Conservation (phyloP, 2,113 vertebrate species). For the Gorilla gorilla region DNA sequence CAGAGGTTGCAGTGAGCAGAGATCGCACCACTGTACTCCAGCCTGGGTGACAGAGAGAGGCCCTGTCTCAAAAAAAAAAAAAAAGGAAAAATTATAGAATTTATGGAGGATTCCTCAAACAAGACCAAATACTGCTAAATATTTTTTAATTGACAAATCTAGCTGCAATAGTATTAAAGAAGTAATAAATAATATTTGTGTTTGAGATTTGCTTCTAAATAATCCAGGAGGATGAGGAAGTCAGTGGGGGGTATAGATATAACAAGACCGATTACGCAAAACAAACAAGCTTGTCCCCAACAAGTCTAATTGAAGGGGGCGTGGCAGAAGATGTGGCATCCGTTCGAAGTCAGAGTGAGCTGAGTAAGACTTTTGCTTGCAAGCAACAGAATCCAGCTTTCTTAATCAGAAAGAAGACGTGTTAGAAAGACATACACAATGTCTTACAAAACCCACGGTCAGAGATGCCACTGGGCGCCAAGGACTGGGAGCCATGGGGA, state of each 20-base stretch:
- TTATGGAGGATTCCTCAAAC: background rate
- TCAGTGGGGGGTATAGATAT: background rate
- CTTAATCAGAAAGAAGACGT: background rate
- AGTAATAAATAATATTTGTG: background rate
- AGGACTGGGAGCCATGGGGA: background rate
- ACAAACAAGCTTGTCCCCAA: background rate
- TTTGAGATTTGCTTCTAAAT: background rate
- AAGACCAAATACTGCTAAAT: background rate
- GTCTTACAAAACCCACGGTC: background rate
- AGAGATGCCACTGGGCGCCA: background rate
- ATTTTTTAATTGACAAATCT: background rate
- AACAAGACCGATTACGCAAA: background rate
- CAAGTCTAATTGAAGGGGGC: background rate
- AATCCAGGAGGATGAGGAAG: background rate
- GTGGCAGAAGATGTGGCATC: background rate
- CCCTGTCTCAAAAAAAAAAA: background rate
- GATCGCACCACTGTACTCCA: background rate
- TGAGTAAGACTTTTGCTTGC: background rate
- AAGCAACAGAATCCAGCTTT: background rate
- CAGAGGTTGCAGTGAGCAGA: background rate
- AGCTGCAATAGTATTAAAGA: background rate
- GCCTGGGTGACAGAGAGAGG: background rate
- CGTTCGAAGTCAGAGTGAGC: background rate
- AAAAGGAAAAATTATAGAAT: background rate
- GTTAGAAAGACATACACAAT: background rate